These are phyloP conservation scores for Leucophenga varia DNA, from an alignment of 1,140 invertebrate species.

Conservation along the genomic window DNA sequence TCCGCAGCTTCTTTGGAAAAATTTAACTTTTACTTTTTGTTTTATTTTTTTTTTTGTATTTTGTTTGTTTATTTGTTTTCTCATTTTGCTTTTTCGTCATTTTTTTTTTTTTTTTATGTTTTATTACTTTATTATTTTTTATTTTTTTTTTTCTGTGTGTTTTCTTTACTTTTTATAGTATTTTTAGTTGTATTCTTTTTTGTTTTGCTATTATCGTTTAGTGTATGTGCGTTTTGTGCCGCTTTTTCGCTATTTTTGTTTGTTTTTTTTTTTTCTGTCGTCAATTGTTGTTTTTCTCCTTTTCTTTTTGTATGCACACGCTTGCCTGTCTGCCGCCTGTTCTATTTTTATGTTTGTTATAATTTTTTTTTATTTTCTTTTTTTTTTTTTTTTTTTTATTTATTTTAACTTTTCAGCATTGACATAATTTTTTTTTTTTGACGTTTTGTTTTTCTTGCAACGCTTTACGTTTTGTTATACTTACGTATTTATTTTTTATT, in stretches of 20 bases:
- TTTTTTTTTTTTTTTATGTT: conserved; percentile 17
- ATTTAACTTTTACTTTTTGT: conserved; percentile 46
- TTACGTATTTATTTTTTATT: no score
- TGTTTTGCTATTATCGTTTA: conserved; percentile 45
- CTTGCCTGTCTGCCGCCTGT: conserved; percentile 16
- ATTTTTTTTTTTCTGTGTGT: conserved; percentile 4
- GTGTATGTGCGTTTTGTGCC: conserved; percentile 19
- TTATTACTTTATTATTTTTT: conserved; percentile 27
- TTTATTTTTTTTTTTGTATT: conserved; percentile 6
- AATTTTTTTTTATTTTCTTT: conserved; percentile 21
- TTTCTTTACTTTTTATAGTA: conserved; percentile 1
- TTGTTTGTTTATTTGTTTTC: no score
- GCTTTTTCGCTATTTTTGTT: conserved; percentile 23
- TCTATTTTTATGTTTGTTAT: no score
- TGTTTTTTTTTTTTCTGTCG: conserved; percentile 25
- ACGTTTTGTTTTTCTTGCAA: not conserved
- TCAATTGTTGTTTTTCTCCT: conserved; percentile 20
- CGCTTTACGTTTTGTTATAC: no score
- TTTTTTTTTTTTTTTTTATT: conserved; percentile 7
- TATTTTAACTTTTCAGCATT: not conserved
- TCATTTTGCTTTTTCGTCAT: no score
- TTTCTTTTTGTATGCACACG: conserved; percentile 1
- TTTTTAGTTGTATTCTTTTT: conserved; percentile 39
- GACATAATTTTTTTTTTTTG: conserved; percentile 21
- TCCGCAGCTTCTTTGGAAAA: conserved; percentile 47